phyloP scores from a whole-genome alignment of 2,113 vertebrate species.

The Eulacestoma nigropectus region DNA sequence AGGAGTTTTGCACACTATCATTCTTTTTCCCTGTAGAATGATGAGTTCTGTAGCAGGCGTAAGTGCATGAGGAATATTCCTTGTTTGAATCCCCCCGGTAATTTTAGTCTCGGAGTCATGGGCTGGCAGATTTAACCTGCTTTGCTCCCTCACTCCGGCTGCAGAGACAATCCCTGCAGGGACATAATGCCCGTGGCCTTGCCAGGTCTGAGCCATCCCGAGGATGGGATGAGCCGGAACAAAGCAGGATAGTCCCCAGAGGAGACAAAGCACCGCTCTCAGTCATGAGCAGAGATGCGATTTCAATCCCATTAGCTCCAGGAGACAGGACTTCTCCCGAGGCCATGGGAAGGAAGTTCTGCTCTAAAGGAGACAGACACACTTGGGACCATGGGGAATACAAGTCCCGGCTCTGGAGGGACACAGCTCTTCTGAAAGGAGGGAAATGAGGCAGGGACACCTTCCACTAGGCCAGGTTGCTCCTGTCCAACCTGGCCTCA shows the following conservation, averaged over 20 bases:
- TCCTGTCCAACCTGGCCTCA: accelerated
- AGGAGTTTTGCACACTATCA: accelerated
- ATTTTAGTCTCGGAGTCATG: not conserved
- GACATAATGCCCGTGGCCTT: not conserved
- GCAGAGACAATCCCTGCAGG: not conserved
- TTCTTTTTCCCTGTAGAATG: not conserved
- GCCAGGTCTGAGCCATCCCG: not conserved
- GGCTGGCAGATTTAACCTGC: not conserved
- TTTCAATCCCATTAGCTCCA: not conserved
- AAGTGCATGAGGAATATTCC: not conserved
- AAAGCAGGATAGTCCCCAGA: not conserved
- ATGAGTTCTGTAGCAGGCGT: not conserved
- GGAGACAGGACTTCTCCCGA: not conserved
- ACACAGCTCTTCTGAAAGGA: not conserved
- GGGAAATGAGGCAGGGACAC: not conserved
- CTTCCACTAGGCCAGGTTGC: not conserved
- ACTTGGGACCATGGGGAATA: not conserved
- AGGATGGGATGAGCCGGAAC: not conserved
- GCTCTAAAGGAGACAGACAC: not conserved
- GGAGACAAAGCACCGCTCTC: not conserved
- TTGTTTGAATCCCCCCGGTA: not conserved
- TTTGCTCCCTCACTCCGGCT: not conserved
- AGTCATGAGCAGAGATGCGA: not conserved
- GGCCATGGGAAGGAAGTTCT: not conserved
- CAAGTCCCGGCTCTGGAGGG: not conserved